Conservation (phyloP, 2,797 vertebrate genomes). For the Lindbergichthys nudifrons region DNA sequence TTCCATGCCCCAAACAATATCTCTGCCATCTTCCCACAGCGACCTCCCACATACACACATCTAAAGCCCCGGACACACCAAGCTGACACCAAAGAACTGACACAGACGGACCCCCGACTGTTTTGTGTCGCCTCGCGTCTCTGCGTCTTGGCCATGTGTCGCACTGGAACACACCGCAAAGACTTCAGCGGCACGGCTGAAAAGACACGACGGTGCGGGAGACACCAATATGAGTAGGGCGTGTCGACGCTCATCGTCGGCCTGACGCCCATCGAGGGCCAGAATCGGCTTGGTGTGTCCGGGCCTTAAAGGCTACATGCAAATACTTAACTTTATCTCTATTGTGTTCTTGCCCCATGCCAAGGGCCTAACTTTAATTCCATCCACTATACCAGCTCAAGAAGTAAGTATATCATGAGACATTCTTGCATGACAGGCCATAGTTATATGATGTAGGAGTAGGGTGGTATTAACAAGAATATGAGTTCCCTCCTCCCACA, state of each 20-base stretch:
- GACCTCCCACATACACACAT: conserved; percentile 18
- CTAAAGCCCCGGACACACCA: not conserved
- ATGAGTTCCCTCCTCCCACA: conserved; percentile 43
- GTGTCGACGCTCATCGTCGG: no score
- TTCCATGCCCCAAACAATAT: conserved; percentile 36
- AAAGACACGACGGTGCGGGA: no score
- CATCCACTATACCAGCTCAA: conserved; percentile 22
- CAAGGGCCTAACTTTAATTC: conserved; percentile 7
- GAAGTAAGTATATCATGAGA: conserved; percentile 33
- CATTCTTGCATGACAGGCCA: conserved; percentile 59
- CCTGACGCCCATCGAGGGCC: no score
- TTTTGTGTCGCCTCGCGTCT: no score
- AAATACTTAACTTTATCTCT: conserved; percentile 9
- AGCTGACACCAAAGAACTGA: no score
- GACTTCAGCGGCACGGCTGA: no score
- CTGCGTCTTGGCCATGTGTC: no score
- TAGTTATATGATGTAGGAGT: conserved; percentile 49
- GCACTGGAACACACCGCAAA: no score
- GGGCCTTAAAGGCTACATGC: not conserved
- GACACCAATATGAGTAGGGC: no score
- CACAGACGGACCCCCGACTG: no score
- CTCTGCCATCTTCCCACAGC: conserved; percentile 52
- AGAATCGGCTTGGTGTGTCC: no score
- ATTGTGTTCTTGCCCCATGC: conserved; percentile 21
- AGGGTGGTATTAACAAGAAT: conserved; percentile 17